Evolutionary conservation across 2,888 invertebrate species (phyloP).

Genomic region (Meteorus colon): DNA sequence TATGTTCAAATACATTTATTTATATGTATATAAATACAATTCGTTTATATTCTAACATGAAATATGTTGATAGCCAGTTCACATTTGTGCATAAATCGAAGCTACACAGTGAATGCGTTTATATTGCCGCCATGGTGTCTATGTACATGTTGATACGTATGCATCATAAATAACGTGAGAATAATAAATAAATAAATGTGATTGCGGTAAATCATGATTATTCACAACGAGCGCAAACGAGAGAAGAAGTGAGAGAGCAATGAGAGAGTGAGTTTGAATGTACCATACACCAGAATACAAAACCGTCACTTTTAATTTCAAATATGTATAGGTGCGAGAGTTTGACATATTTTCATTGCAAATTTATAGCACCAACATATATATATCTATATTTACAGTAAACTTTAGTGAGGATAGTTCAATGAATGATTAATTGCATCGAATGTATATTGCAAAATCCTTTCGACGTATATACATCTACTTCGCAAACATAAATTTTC

Average conservation of each 20-base stretch:
- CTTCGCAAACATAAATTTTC: neutral
- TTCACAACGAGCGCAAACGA: constrained; percentile 49
- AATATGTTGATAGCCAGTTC: constrained; percentile 34
- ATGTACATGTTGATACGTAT: constrained; percentile 59
- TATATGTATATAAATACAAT: neutral
- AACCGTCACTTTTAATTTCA: constrained; percentile 72
- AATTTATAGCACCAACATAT: constrained; percentile 63
- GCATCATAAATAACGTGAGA: constrained; percentile 63
- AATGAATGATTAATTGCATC: constrained; percentile 27
- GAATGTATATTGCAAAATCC: constrained; percentile 13
- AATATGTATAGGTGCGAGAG: constrained; percentile 51
- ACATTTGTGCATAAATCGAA: constrained; percentile 38
- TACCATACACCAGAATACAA: constrained; percentile 46
- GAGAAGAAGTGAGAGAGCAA: constrained; percentile 46
- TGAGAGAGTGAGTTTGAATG: neutral
- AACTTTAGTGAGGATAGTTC: neutral
- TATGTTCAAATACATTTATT: neutral
- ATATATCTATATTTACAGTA: neutral
- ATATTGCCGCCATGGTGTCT: constrained; percentile 40
- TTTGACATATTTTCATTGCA: constrained; percentile 69
- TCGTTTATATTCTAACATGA: constrained; percentile 3
- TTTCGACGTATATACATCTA: neutral
- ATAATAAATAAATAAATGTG: constrained; percentile 56
- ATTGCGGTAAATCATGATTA: constrained; percentile 70
- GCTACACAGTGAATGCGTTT: constrained; percentile 27